Evolutionary conservation across 2,888 invertebrate species (phyloP).

Genomic region (Xanthorhoe spadicearia): DNA sequence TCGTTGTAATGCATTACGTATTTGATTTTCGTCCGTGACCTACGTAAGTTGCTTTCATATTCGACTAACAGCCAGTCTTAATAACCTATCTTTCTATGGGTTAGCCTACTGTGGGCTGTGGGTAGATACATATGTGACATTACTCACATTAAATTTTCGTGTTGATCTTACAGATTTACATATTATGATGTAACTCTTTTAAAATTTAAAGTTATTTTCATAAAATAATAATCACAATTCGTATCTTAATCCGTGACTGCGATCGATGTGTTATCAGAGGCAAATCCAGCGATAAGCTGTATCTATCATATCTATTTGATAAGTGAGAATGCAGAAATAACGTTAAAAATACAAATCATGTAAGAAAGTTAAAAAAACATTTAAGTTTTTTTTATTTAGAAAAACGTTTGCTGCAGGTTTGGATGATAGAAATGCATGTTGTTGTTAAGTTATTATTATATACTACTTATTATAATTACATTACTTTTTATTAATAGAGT

Average conservation of each 20-base stretch:
- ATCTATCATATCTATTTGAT: neutral
- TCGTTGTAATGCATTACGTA: neutral
- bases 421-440: too few species aligned
- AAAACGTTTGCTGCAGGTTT: too few species aligned
- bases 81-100: too few species aligned
- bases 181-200: neutral
- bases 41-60: neutral
- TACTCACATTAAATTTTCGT: neutral
- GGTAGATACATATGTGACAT: too few species aligned
- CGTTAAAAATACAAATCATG: neutral
- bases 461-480: too few species aligned
- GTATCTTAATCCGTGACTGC: constrained; percentile 68
- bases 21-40: neutral
- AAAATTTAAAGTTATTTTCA: neutral
- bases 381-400: too few species aligned
- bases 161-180: neutral
- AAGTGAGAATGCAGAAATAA: neutral
- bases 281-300: constrained; percentile 26
- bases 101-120: too few species aligned
- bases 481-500: too few species aligned
- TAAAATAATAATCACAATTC: constrained; percentile 57
- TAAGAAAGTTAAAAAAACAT: too few species aligned
- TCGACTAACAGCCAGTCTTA: too few species aligned
- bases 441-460: too few species aligned
- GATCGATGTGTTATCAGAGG: constrained; percentile 59